Evolutionary conservation across 2,888 invertebrate genomes (phyloP), one percentile per base, ranked within the genome.

Genomic region (Volucella bombylans): DNA sequence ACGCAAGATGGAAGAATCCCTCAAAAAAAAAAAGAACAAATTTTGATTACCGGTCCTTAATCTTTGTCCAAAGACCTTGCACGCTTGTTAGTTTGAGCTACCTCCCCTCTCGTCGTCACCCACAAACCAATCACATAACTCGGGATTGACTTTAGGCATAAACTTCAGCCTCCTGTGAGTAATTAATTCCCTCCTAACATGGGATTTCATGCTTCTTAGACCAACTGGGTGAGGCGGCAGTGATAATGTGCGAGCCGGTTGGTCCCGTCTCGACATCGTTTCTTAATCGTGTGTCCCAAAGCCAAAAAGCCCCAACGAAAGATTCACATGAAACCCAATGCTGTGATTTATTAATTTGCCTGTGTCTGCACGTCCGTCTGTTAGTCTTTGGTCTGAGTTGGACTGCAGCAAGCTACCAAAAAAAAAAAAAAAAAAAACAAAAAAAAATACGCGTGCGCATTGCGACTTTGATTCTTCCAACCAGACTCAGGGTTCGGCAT

Each of bases 321-420:
- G 62, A 67, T 80, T 76, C 71, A 77, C 76, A 76, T 76, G 71
- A 76, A 81, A 76, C 71, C 52, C 68, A 45, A 81, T 76, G 57
- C 64, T 77, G 85, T 85, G 85, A 85, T 85, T 85, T 85, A 85
- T 85, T 85, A 76, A 81, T 85, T 85, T 80, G 76, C 74, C 65
- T 50, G 55, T 57, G 71, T 72, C 47, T 67, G 85, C 72, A 57
- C 68, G 76, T 72, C 47, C 62, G 65, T 67, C 47, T 62, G 65
- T 31, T 8, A 18, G 41, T 52, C 59, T 39, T 52, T 10, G 8
- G 8, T 10, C 10, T 11, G 31, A 39, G 15, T 55, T 38, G 14
- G 14, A 11, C 31, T 11, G n/a, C 52, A 59, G 61, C 54, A 18
- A 31, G 12, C 62, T 31, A 31, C 6, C 4, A 31, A 31, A 31